These are phyloP conservation scores for Hephaestus fuliginosus DNA, from an alignment of 2,797 vertebrate species.

Conservation along the genomic window DNA sequence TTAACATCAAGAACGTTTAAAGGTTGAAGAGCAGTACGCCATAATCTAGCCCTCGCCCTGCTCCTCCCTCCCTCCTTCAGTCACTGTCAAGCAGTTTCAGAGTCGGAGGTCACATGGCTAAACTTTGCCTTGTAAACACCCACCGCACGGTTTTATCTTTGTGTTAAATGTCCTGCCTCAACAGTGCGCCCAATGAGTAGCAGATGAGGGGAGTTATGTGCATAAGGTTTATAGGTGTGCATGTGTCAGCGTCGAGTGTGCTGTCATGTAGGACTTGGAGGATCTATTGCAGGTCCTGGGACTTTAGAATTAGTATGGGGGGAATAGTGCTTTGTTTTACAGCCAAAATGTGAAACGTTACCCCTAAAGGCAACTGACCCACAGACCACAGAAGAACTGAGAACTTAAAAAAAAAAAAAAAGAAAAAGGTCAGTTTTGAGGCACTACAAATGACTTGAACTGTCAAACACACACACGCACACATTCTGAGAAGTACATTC, in stretches of 20 bases:
- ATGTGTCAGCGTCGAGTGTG: constrained; percentile 65
- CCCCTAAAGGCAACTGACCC: constrained; percentile 46
- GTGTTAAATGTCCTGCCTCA: constrained; percentile 74
- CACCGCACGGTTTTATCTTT: constrained; percentile 60
- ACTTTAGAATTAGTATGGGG: constrained; percentile 48
- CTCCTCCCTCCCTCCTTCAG: constrained; percentile 58
- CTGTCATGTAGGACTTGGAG: constrained; percentile 61
- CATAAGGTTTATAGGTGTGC: constrained; percentile 61
- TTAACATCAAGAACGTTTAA: constrained; percentile 42
- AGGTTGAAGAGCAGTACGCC: constrained; percentile 53
- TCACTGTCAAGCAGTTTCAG: constrained; percentile 54
- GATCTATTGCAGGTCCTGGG: constrained; percentile 65
- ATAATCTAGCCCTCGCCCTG: constrained; percentile 44
- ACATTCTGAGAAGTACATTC: constrained; percentile 2
- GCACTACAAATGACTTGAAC: background rate
- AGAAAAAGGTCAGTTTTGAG: background rate
- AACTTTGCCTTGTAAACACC: constrained; percentile 74
- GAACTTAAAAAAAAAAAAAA: background rate
- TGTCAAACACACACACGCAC: background rate
- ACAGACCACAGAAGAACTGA: constrained; percentile 30
- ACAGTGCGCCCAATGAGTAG: constrained; percentile 70
- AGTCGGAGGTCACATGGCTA: constrained; percentile 72
- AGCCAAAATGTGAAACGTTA: constrained; percentile 60
- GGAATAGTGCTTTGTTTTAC: constrained; percentile 49
- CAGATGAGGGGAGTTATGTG: constrained; percentile 75